Base-by-base conservation (phyloP, 2,113 vertebrate species). In the Podarcis raffonei region DNA sequence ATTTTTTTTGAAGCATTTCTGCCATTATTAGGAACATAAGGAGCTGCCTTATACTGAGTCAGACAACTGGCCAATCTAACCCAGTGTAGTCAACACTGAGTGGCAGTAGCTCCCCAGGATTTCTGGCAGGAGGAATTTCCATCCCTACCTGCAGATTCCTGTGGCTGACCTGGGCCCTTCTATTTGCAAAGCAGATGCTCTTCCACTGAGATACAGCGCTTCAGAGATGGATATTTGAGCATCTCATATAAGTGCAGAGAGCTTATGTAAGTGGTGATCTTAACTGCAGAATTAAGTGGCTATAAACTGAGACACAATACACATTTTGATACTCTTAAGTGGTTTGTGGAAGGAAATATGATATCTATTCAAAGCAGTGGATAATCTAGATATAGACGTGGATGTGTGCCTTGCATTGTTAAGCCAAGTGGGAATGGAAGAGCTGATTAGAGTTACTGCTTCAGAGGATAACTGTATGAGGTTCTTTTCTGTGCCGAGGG, bases 401-500 rank as follows among this genome's bases (percentile, higher is more conserved):
- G 72, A 30, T 85, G 7, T 65, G 93, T 89, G 13, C 76, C 71
- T 80, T 87, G 72, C 32, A 42, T 77, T 74, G 1, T 0, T 62
- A 92, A 69, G 82, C 35, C 30, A 74, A 53, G 23, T 3, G 72
- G 32, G 30, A 88, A 59, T 62, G 42, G 77, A 92, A 89, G 1
- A 83, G 13, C 79, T 81, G 53, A 81, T 81, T 81, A 69, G 8
- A 81, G 78, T 72, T 89, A 13, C 81, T 81, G 11, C 89, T 92
- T 90, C 87, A 87, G 53, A n/a, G 79, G 66, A 0, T 42, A 89
- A 57, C 15, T 72, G 72, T 65, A 89, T 57, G 57, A 84, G 12
- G 62, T 93, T 37, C 32, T 91, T 1, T 83, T 92, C 75, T 23
- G 85, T 86, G 80, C 68, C 65, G 30, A 81, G 59, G 91, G 37